Evolutionary conservation across 2,888 invertebrate genomes (phyloP), one percentile per base, ranked within the genome.

Genomic region (Noctua pronuba): DNA sequence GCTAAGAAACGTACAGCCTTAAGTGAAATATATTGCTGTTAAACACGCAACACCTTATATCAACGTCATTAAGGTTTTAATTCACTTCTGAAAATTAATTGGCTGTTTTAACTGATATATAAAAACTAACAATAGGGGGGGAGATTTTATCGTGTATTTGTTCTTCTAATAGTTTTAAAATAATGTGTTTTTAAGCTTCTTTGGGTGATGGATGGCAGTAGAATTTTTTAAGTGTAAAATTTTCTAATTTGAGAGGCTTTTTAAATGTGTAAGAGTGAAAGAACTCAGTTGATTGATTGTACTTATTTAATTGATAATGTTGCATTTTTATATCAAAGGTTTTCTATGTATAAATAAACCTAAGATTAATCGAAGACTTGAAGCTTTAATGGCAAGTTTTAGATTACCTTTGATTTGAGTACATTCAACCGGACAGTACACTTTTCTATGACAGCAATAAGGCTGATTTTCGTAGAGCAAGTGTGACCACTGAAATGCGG

Each of bases 21-120:
- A 78, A 83, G 68, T 86, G 77, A 79, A 86, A 88, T 87, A 84
- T 84, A 88, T 82, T 78, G 79, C 78, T 24, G 18, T n/a, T n/a
- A 38, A 80, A 80, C 88, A 88, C 88, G 88, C 88, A 84, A 88
- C 72, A 31, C 75, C 74, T 66, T 86, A 84, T 86, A 88, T 88
- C 83, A 87, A 80, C 66, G 86, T 80, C 79, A 67, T 83, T 84
- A 83, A 86, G 78, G 73, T 83, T 86, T 75, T 88, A 86, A 88
- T 87, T 88, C 80, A 82, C 80, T 86, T 73, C 35, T 55, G 55
- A 79, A 82, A 84, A 86, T 78, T 83, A 80, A 88, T 88, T 87
- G 76, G 31, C 70, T 60, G 21, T 46, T 71, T 78, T 66, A 41
- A 77, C 72, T 79, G 79, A 73, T 74, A 73, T 46, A 72, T 80